These are phyloP conservation scores for Tipula unca DNA, from an alignment of 2,888 invertebrate species.

Conservation along the genomic window DNA sequence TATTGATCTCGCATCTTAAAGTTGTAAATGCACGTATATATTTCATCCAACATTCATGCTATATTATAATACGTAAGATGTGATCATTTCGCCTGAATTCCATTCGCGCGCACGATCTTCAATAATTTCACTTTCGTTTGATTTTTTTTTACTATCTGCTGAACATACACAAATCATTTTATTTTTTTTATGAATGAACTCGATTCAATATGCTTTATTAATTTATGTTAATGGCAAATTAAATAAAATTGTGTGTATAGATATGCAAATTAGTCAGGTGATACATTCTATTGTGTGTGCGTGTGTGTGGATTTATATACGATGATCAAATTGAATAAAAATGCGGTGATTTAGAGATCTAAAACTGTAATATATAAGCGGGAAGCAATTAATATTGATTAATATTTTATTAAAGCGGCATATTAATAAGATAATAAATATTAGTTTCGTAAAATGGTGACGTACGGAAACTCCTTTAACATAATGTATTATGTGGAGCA, in stretches of 20 bases:
- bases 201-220: neutral
- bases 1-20: too few species aligned
- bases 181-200: neutral
- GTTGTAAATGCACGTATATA: too few species aligned
- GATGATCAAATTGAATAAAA: too few species aligned
- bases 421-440: too few species aligned
- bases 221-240: neutral
- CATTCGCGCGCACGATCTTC: neutral
- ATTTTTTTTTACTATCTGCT: neutral
- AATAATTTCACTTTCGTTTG: neutral
- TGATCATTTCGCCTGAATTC: neutral
- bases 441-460: too few species aligned
- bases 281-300: neutral
- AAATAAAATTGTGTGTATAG: neutral
- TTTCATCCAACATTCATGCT: neutral
- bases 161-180: neutral
- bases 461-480: too few species aligned
- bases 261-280: neutral
- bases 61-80: neutral
- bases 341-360: too few species aligned
- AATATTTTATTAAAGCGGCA: too few species aligned
- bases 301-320: neutral
- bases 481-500: too few species aligned
- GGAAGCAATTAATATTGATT: too few species aligned
- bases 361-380: too few species aligned